These are phyloP conservation scores for Noctua janthe DNA, from an alignment of 2,888 invertebrate genomes.

Conservation along the genomic window DNA sequence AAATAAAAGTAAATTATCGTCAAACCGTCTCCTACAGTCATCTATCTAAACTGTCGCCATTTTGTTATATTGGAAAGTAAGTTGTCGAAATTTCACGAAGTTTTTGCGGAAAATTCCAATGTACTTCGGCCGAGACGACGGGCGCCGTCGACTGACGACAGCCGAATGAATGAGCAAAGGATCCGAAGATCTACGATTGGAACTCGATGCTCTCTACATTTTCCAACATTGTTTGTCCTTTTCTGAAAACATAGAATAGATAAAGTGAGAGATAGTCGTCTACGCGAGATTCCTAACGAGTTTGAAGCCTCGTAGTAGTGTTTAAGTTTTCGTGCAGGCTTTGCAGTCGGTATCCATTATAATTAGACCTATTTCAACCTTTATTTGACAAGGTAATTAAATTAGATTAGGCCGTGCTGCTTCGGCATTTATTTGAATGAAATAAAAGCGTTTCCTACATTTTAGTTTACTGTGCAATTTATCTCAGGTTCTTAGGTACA, in stretches of 20 bases:
- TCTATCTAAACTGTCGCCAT: conserved; percentile 62
- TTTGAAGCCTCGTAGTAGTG: conserved; percentile 52
- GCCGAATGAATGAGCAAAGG: conserved; percentile 74
- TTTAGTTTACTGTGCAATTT: background rate
- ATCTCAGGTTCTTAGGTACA: background rate
- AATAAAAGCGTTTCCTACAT: conserved; percentile 8
- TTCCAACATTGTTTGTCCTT: conserved; percentile 54
- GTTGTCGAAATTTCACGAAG: conserved; percentile 72
- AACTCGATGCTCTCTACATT: conserved; percentile 63
- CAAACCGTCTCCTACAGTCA: conserved; percentile 24
- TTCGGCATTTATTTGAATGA: conserved; percentile 55
- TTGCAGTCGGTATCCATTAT: conserved; percentile 64
- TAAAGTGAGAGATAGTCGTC: conserved; percentile 49
- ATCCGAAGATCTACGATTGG: conserved; percentile 63
- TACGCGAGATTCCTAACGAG: conserved; percentile 54
- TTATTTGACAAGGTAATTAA: conserved; percentile 71
- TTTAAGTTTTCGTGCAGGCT: conserved; percentile 40
- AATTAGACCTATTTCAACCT: conserved; percentile 69
- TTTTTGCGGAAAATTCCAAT: conserved; percentile 72
- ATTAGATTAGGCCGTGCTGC: conserved; percentile 64
- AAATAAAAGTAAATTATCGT: conserved; percentile 43
- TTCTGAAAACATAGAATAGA: conserved; percentile 49
- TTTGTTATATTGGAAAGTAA: conserved; percentile 61
- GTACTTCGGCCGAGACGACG: conserved; percentile 69
- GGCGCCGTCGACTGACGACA: conserved; percentile 71